Evolutionary conservation across 2,113 vertebrate species (phyloP).

Genomic region (Pseudolaguvia tuberculata): DNA sequence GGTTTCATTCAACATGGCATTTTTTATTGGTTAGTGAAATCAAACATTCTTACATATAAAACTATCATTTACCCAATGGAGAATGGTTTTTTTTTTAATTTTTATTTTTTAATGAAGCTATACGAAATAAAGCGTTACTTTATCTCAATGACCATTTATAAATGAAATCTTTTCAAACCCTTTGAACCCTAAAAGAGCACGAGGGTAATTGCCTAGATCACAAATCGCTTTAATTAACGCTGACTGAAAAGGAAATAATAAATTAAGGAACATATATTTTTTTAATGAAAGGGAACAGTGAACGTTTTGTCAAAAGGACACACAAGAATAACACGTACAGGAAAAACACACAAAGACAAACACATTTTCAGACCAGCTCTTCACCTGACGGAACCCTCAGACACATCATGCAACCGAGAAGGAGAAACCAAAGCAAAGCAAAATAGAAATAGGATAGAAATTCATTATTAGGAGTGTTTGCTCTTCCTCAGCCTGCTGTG

Average conservation of each 20-base stretch:
- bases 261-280: constrained; percentile 59
- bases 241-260: constrained; percentile 54
- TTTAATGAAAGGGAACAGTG: constrained; percentile 61
- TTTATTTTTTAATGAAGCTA: constrained; percentile 48
- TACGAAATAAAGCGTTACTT: constrained; percentile 51
- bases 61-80: constrained; percentile 56
- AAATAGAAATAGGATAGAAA: background rate
- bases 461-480: too few relatives aligned
- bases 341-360: constrained; percentile 55
- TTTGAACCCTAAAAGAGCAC: constrained; percentile 11
- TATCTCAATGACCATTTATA: constrained; percentile 21
- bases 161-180: constrained; percentile 28
- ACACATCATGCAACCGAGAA: background rate
- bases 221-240: constrained; percentile 19
- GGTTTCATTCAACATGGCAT: constrained; percentile 72
- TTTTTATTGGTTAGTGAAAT: constrained; percentile 68
- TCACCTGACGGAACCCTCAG: background rate
- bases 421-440: background rate
- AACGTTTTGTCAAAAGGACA: constrained; percentile 59
- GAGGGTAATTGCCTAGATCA: background rate
- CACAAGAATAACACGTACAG: constrained; percentile 62
- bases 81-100: constrained; percentile 50
- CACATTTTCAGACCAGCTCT: constrained; percentile 5
- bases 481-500: background rate
- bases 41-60: constrained; percentile 66